Evolutionary conservation across 2,113 vertebrate species (phyloP), one percentile per base, ranked within the genome.

Genomic region (Paradisaea rubra): DNA sequence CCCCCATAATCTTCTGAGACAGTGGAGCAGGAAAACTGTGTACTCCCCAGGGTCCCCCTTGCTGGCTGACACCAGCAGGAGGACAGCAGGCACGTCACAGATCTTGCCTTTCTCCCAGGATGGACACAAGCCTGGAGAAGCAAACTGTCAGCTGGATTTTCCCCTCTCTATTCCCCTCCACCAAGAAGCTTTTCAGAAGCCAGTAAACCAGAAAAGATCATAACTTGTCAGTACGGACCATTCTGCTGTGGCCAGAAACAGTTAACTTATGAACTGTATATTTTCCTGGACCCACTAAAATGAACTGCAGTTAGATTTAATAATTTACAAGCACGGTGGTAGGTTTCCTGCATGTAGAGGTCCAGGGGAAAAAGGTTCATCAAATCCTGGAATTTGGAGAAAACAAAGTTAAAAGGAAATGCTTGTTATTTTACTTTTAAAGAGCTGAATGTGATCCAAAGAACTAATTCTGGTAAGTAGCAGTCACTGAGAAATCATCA

Each of bases 361-460:
- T 86, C n/a, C 0, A 0, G 35, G 15, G 37, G 15, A 5, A 3
- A 77, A 42, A 73, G 6, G 12, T 63, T 47, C 35, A 44, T 35
- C 8, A 87, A 57, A 71, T 60, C 21, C 37, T 53, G 53, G 30
- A 56, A 76, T 76, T 1, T 4, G 2, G n/a, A 77, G 53, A 53
- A 93, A 87, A 52, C 4, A 7, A 71, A 61, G 13, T 47, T 23
- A 33, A 70, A 89, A 71, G 6, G n/a, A 68, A 82, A 68, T 60
- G 16, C 4, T 72, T 64, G 20, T 39, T 41, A 8, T 37, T 81
- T 53, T 50, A 4, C n/a, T 37, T 79, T 81, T 68, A 39, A 68
- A 71, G 24, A 37, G 7, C 52, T 92, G 33, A 15, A n/a, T n/a
- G 15, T 20, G 54, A 27, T 17, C 35, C 6, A 47, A 79, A 81